A percentile compares a stretch with the other conserved stretches of the same genome.
Conservation (phyloP, 2,888 invertebrate genomes). For the Cerceris rybyensis region DNA sequence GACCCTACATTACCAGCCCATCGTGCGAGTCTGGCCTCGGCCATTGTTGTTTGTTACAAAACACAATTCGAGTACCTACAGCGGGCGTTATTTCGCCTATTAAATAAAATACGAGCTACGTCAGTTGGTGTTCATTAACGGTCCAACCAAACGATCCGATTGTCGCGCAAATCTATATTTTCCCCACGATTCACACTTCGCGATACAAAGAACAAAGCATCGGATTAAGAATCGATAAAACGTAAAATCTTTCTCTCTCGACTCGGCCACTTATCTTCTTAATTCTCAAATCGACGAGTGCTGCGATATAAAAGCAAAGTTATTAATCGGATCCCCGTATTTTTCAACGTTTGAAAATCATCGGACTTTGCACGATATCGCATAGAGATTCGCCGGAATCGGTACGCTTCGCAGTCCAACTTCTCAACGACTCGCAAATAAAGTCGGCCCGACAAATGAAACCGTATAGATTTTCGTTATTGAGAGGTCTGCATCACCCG, state of each 20-base stretch:
- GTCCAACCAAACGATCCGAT: conserved; percentile 74
- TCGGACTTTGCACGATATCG: conserved; percentile 44
- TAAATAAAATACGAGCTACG: conserved; percentile 78
- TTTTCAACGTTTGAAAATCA: conserved; percentile 40
- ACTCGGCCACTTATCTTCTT: too few species aligned
- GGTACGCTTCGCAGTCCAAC: conserved; percentile 44
- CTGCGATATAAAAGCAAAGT: too few species aligned
- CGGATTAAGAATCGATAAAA: conserved; percentile 29
- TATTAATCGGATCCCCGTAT: conserved; percentile 17
- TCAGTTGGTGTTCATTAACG: conserved; percentile 78
- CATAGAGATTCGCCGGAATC: conserved; percentile 55
- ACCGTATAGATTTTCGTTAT: conserved; percentile 79
- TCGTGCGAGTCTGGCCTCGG: conserved; percentile 61
- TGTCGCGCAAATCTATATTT: conserved; percentile 75
- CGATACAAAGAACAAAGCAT: conserved; percentile 61
- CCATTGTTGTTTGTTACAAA: conserved; percentile 77
- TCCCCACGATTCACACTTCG: conserved; percentile 31
- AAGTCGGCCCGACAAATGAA: conserved; percentile 77
- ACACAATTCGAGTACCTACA: conserved; percentile 71
- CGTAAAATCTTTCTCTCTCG: too few species aligned
- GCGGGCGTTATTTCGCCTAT: conserved; percentile 73
- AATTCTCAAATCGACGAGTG: too few species aligned
- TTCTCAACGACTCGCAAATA: conserved; percentile 74
- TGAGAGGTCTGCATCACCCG: conserved; percentile 74
- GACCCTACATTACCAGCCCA: conserved; percentile 71